A percentile compares a stretch with the other conserved stretches of the same genome.
These are phyloP conservation scores for Marronus borbonicus DNA, from an alignment of 2,888 invertebrate species.

Conservation along the genomic window DNA sequence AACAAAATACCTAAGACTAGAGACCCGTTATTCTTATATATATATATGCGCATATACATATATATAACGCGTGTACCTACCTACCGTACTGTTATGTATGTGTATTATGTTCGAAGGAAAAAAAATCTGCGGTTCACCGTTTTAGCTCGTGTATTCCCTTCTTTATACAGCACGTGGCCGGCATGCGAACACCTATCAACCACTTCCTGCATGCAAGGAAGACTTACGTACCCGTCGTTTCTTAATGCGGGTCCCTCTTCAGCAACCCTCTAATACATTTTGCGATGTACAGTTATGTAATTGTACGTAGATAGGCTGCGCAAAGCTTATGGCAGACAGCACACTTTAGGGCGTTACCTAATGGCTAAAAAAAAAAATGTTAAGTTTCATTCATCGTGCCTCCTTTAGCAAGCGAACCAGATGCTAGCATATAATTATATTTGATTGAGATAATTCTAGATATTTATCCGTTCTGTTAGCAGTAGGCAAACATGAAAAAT, in stretches of 20 bases:
- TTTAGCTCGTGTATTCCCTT: conserved; percentile 3
- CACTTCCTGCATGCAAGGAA: conserved; percentile 25
- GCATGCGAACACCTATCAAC: conserved; percentile 31
- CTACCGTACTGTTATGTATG: too few relatives aligned
- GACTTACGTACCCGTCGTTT: background rate
- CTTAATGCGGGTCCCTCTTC: background rate
- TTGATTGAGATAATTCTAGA: conserved; percentile 22
- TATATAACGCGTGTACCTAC: background rate
- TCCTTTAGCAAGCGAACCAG: background rate
- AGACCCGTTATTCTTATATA: conserved; percentile 34
- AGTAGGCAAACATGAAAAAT: background rate
- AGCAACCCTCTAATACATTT: conserved; percentile 17
- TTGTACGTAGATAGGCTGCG: background rate
- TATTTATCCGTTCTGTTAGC: background rate
- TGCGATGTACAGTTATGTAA: conserved; percentile 22
- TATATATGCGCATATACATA: conserved; percentile 10
- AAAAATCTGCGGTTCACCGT: conserved; percentile 39
- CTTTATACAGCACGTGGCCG: conserved; percentile 22
- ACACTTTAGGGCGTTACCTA: conserved; percentile 42
- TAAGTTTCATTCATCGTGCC: background rate
- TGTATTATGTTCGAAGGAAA: conserved; percentile 26
- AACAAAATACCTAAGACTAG: conserved; percentile 27
- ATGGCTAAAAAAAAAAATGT: background rate
- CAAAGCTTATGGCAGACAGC: background rate
- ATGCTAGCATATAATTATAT: conserved; percentile 11